Conservation (phyloP, 2,797 vertebrate species). For the Rhinoraja longicauda region DNA sequence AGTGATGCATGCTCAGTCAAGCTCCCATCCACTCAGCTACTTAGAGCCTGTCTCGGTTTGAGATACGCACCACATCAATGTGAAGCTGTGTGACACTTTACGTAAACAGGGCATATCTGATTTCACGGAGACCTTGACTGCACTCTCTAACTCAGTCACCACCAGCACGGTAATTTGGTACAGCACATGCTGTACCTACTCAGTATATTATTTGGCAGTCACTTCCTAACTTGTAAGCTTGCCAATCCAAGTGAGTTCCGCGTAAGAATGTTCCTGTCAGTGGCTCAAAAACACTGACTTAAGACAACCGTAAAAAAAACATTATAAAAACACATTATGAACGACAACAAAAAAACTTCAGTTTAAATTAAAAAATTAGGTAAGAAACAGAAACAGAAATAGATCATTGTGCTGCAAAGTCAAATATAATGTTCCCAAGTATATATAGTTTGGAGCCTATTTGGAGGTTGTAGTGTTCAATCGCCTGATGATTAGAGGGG, state of each 20-base stretch:
- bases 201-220: slow-evolving; percentile 35
- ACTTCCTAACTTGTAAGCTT: slow-evolving; percentile 12
- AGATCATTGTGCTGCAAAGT: too few species aligned
- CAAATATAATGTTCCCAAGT: too few species aligned
- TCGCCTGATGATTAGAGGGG: too few species aligned
- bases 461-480: too few species aligned
- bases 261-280: slow-evolving; percentile 38
- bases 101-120: slow-evolving; percentile 38
- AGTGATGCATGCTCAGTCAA: background rate
- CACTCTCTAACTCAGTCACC: background rate
- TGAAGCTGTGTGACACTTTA: background rate
- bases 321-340: too few species aligned
- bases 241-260: slow-evolving; percentile 37
- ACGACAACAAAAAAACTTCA: too few species aligned
- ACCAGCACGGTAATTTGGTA: background rate
- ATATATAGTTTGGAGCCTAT: too few species aligned
- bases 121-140: slow-evolving; percentile 19
- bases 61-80: background rate
- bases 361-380: too few species aligned
- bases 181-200: slow-evolving; percentile 37
- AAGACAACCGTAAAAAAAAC: background rate
- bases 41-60: background rate
- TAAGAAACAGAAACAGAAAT: too few species aligned
- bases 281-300: slow-evolving; percentile 21
- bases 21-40: too few species aligned